Conservation (phyloP, 2,888 invertebrate species). For the Orgyia antiqua region DNA sequence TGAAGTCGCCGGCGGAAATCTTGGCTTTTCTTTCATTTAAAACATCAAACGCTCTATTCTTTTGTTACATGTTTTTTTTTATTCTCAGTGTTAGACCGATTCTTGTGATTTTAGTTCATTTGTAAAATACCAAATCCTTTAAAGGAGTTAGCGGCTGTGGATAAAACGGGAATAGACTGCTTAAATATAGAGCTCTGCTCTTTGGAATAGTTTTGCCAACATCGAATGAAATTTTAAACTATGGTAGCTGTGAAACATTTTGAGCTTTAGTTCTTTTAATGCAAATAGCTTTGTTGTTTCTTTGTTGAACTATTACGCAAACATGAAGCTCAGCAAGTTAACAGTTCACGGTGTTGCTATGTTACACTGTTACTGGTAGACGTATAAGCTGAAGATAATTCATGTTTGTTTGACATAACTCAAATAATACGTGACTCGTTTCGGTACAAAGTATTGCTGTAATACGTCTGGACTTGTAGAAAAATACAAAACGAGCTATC, state of each 20-base stretch:
- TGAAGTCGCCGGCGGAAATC: slow-evolving; percentile 40
- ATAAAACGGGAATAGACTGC: slow-evolving; percentile 52
- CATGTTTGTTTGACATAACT: slow-evolving; percentile 23
- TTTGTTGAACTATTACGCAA: no score
- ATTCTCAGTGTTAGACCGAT: slow-evolving; percentile 34
- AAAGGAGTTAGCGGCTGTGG: slow-evolving; percentile 35
- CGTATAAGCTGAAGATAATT: no score
- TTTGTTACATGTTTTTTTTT: no score
- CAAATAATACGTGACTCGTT: slow-evolving; percentile 22
- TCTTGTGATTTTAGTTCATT: slow-evolving; percentile 35
- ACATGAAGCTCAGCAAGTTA: no score
- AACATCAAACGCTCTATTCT: slow-evolving; percentile 28
- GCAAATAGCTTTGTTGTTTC: slow-evolving; percentile 1
- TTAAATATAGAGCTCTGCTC: slow-evolving; percentile 52
- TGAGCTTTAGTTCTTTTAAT: slow-evolving; percentile 7
- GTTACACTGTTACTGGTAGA: no score
- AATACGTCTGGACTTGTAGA: slow-evolving; percentile 26
- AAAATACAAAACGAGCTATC: slow-evolving; percentile 39
- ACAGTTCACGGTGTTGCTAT: no score
- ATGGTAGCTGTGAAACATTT: no score
- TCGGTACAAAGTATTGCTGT: slow-evolving; percentile 23
- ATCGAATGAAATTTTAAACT: slow-evolving; percentile 52
- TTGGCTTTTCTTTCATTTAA: slow-evolving; percentile 34
- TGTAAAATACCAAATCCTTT: slow-evolving; percentile 54
- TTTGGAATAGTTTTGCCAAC: slow-evolving; percentile 45